A percentile compares a stretch with the other conserved stretches of the same genome.
Evolutionary conservation across 2,888 invertebrate species (phyloP).

Genomic region (Ectobius pallidus): DNA sequence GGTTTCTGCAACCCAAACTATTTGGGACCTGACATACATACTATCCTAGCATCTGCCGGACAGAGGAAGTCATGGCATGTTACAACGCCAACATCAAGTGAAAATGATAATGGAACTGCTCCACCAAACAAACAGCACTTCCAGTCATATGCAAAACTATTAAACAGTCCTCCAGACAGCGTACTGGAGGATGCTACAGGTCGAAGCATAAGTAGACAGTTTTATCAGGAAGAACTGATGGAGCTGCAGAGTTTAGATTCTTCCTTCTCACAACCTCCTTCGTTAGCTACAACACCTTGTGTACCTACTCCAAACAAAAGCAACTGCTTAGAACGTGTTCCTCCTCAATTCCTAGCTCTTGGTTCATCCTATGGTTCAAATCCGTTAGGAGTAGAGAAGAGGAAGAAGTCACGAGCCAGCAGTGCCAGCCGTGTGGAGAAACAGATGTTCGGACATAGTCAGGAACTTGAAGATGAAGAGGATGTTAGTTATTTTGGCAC

Average conservation of each 20-base stretch:
- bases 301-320: conserved; percentile 52
- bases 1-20: conserved; percentile 81
- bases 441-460: not conserved
- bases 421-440: conserved; percentile 63
- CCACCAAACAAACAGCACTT: conserved; percentile 39
- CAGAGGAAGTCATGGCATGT: conserved; percentile 42
- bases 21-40: conserved; percentile 67
- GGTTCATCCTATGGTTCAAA: conserved; percentile 46
- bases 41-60: conserved; percentile 44
- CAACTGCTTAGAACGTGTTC: not conserved
- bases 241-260: conserved; percentile 49
- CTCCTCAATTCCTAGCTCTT: conserved; percentile 50
- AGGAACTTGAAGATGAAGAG: conserved; percentile 44
- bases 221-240: conserved; percentile 48
- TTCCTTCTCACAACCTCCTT: conserved; percentile 24
- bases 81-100: conserved; percentile 32
- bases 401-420: conserved; percentile 57
- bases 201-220: conserved; percentile 50
- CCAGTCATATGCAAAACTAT: conserved; percentile 55
- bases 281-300: conserved; percentile 19
- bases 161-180: conserved; percentile 69
- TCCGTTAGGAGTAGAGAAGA: conserved; percentile 42
- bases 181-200: conserved; percentile 61
- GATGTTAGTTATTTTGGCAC: conserved; percentile 41
- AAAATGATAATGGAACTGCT: conserved; percentile 49